Base-by-base conservation (phyloP, 2,113 vertebrate species). In the Rhea americana region DNA sequence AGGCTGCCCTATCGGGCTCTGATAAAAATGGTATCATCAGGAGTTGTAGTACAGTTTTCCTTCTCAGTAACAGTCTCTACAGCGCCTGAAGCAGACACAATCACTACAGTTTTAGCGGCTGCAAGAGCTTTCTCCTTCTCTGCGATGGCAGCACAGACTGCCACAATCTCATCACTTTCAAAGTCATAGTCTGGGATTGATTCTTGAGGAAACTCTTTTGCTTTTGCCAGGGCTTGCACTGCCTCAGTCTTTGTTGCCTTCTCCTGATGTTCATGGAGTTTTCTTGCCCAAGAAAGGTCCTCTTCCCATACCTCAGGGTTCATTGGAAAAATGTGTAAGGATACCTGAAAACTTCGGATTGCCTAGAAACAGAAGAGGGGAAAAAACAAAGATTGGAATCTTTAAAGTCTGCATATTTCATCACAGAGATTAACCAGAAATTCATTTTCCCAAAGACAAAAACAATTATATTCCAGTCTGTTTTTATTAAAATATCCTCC, bases 151-250 rank as follows among this genome's bases (percentile, higher is more conserved):
- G 98, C 97, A 90, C 99, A 99, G 32, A 99, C 99, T 13, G 98
- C 98, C 75, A 99, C 97, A 79, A 99, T 99, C 96, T 99, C 99
- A 21, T 99, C 99, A 5, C 99, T 98, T 97, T 99, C 99, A 87
- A 99, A 99, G 96, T 99, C 99, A 82, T 99, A 99, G 96, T 99
- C 99, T n/a, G 97, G 98, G 71, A 98, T 96, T 1, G 98, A 96
- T 95, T 98, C 98, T 1, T 98, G 98, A 16, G 96, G 97, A 19
- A 97, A 78, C 1, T 97, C 91, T 71, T 95, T 92, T 17, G 78
- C 91, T 53, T 93, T 93, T 6, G 96, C 75, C n/a, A 98, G 94
- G 4, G 97, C 93, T 77, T 98, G 98, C 41, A 91, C 86, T 14
- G 72, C 88, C 12, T 94, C 90, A 72, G 95, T 96, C 89, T 97